Conservation (phyloP, 2,113 vertebrate species). For the Archilochus colubris region DNA sequence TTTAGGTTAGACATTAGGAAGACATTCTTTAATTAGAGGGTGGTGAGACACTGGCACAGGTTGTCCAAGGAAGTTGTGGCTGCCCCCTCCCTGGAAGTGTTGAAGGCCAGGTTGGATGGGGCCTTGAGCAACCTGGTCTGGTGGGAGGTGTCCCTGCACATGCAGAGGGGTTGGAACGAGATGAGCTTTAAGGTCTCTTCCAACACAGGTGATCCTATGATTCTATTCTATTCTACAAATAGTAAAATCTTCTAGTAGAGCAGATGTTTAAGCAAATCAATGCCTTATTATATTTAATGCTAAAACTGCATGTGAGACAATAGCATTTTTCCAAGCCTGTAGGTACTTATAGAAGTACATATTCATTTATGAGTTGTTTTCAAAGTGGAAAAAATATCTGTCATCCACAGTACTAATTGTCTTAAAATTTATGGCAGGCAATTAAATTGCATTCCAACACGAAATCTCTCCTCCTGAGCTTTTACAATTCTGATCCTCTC, state of each 20-base stretch:
- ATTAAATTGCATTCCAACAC: neutral
- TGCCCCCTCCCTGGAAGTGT: too few relatives aligned
- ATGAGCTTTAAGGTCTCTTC: too few relatives aligned
- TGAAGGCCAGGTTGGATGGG: too few relatives aligned
- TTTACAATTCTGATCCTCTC: neutral
- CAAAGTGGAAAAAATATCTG: neutral
- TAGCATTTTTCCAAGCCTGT: neutral
- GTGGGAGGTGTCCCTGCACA: too few relatives aligned
- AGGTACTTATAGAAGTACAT: neutral
- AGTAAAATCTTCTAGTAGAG: neutral
- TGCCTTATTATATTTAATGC: neutral
- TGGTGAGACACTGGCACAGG: too few relatives aligned
- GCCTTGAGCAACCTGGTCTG: too few relatives aligned
- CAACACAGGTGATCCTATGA: too few relatives aligned
- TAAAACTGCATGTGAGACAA: neutral
- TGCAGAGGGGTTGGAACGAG: too few relatives aligned
- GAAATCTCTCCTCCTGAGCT: neutral
- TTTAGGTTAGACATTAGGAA: too few relatives aligned
- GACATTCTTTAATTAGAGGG: too few relatives aligned
- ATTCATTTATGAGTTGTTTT: neutral
- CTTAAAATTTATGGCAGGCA: neutral
- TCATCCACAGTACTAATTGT: neutral
- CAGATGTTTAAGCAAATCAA: neutral
- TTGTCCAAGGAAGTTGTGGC: too few relatives aligned
- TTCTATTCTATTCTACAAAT: neutral